A percentile compares a stretch with the other conserved stretches of the same genome.
Conservation (phyloP, 2,797 vertebrate species). For the Fistularia tabacaria region DNA sequence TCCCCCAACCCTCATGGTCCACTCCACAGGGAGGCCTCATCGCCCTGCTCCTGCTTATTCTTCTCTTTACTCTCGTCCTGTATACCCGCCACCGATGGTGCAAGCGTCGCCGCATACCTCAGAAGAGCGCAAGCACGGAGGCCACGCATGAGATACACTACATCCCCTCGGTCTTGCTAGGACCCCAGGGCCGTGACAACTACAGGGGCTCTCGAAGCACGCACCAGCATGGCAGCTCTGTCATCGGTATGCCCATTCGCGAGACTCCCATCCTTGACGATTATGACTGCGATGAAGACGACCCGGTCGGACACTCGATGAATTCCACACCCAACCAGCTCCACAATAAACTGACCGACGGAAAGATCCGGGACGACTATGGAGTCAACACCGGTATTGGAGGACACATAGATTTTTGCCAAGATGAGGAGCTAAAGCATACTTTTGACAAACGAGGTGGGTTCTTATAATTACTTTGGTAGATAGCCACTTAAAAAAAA, state of each 20-base stretch:
- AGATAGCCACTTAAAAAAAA: too few species aligned
- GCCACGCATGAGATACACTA: conserved; percentile 99
- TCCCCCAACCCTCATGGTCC: not conserved
- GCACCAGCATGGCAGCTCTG: conserved; percentile 86
- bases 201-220: conserved; percentile 80
- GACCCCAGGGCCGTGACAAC: conserved; percentile 87
- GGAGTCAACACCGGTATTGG: conserved; percentile 60
- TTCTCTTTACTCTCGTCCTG: conserved; percentile 92
- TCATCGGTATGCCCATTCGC: conserved; percentile 93
- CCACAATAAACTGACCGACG: conserved; percentile 74
- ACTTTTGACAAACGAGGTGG: conserved; percentile 89
- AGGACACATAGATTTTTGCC: conserved; percentile 78
- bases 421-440: conserved; percentile 78
- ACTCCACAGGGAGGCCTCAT: conserved; percentile 89
- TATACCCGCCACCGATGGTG: conserved; percentile 94
- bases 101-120: conserved; percentile 87
- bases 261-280: conserved; percentile 97
- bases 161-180: conserved; percentile 94
- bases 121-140: conserved; percentile 97
- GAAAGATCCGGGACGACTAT: conserved; percentile 66
- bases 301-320: conserved; percentile 63
- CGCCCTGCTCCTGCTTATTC: conserved; percentile 88
- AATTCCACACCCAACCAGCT: conserved; percentile 68
- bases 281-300: conserved; percentile 90
- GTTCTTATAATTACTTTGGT: conserved; percentile 22